Evolutionary conservation across 2,797 vertebrate species (phyloP), one percentile per base, ranked within the genome.

Genomic region (Yasuhikotakia modesta): DNA sequence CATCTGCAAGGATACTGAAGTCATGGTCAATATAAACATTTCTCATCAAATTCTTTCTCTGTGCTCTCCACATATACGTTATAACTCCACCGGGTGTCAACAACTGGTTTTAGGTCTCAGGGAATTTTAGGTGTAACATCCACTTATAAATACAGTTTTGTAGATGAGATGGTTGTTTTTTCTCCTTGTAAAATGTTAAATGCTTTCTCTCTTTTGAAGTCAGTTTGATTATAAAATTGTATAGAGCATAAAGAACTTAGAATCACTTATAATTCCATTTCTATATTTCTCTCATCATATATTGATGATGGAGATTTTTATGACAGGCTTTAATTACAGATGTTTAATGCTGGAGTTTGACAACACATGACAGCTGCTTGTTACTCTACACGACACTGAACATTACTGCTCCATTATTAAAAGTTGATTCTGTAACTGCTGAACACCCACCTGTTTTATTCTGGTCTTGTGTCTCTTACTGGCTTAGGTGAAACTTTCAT

Each of bases 381-480:
- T 84, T 80, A 79, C 68, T 73, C 76, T 76, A 76, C 67, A 76
- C 66, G 77, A 81, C 55, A 79, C 71, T 67, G 76, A 73, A 84
- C 80, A 86, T 84, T 78, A 84, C 80, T 82, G 80, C 66, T 80
- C n/a, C 61, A 66, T 70, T 53, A 70, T 27, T 57, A 55, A 73
- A 73, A 60, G 61, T 78, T 73, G 68, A 69, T 71, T 57, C 77
- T 79, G 81, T 75, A 84, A 79, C 78, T 81, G 73, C 75, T 72
- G 76, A 70, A 79, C 81, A 65, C 81, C 79, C 71, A 85, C 81
- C 19, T 65, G 69, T 68, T 79, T 84, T 79, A 85, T 82, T 85
- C 79, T 76, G 50, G 79, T 80, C 75, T 68, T 79, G 74, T 60
- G 72, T 35, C 19, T 12, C 57, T 70, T 32, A 64, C 78, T 32